phyloP scores from a whole-genome alignment of 2,888 invertebrate genomes.

The Drosophila mimica region DNA sequence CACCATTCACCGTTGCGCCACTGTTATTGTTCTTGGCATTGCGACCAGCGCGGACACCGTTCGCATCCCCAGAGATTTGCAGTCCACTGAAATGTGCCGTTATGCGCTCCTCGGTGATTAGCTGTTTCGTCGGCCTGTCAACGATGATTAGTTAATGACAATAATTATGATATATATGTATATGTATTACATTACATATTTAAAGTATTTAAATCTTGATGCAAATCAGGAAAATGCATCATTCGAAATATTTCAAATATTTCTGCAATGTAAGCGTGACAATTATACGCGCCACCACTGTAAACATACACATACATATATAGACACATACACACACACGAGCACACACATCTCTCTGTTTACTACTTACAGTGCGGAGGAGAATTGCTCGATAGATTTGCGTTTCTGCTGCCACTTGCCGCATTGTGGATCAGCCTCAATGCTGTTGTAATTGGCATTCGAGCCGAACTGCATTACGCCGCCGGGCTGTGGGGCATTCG shows the following conservation, averaged over 20 bases:
- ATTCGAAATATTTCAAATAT: background rate
- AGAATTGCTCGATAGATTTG: constrained; percentile 81
- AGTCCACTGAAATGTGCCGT: constrained; percentile 91
- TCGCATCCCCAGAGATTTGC: constrained; percentile 87
- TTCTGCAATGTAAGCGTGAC: background rate
- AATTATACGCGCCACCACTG: background rate
- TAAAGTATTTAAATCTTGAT: no score
- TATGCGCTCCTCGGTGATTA: constrained; percentile 94
- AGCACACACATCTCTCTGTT: background rate
- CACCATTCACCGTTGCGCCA: constrained; percentile 56
- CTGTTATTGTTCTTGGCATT: constrained; percentile 44
- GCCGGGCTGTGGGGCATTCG: constrained; percentile 83
- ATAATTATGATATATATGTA: background rate
- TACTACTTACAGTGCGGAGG: constrained; percentile 86
- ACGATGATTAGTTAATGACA: background rate
- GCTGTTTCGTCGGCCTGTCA: constrained; percentile 89
- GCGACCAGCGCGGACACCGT: constrained; percentile 31
- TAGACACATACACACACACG: background rate
- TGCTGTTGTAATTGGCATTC: constrained; percentile 44
- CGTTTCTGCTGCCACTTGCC: constrained; percentile 79
- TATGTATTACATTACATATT: background rate
- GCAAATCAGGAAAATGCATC: background rate
- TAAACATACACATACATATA: background rate
- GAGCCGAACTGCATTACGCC: constrained; percentile 80
- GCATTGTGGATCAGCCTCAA: constrained; percentile 51